Evolutionary conservation across 1,140 invertebrate genomes (phyloP).

Genomic region (Psix sp.): DNA sequence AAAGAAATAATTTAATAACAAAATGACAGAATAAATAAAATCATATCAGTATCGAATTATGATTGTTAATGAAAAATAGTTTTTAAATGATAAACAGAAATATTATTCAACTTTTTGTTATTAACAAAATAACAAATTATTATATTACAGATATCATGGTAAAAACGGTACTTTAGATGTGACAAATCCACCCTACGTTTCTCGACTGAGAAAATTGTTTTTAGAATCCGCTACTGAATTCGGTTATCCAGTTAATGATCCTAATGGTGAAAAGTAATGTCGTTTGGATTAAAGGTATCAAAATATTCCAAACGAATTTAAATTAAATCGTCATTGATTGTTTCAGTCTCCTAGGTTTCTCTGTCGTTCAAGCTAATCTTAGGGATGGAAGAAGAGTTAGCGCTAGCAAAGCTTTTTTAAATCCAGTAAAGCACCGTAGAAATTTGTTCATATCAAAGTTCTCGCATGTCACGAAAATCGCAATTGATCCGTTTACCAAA

Average conservation of each 20-base stretch:
- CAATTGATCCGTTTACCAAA: constrained; percentile 81
- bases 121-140: constrained; percentile 16
- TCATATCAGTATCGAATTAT: too few relatives aligned
- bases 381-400: constrained; percentile 83
- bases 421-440: constrained; percentile 78
- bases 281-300: constrained; percentile 12
- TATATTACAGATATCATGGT: constrained; percentile 78
- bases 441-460: constrained; percentile 85
- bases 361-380: constrained; percentile 83
- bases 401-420: constrained; percentile 83
- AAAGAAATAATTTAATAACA: too few relatives aligned
- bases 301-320: constrained; percentile 7
- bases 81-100: too few relatives aligned
- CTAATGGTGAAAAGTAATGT: constrained; percentile 77
- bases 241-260: constrained; percentile 78
- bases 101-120: not conserved
- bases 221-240: constrained; percentile 79
- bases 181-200: constrained; percentile 80
- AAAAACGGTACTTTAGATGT: constrained; percentile 83
- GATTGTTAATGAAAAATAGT: too few relatives aligned
- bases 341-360: constrained; percentile 79
- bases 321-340: not conserved
- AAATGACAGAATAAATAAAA: too few relatives aligned
- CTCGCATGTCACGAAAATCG: constrained; percentile 82
- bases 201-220: constrained; percentile 79